phyloP scores from a whole-genome alignment of 2,113 vertebrate species.

The Neopipo cinnamomea region DNA sequence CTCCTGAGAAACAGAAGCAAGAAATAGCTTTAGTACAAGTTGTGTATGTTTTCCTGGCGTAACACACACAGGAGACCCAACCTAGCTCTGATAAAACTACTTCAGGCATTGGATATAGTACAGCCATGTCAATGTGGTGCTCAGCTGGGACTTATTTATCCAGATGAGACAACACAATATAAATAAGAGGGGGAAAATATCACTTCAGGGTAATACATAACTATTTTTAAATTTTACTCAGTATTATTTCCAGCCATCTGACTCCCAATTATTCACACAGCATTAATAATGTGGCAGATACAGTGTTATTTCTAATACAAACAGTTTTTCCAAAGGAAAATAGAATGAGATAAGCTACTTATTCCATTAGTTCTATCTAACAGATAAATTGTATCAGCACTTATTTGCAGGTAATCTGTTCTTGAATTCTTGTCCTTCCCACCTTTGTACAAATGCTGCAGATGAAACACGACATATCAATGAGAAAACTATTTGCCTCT shows the following conservation, averaged over 20 bases:
- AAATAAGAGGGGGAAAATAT: background rate
- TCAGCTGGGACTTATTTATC: background rate
- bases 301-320: background rate
- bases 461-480: background rate
- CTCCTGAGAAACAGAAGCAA: constrained; percentile 66
- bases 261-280: background rate
- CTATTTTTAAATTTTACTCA: background rate
- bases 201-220: background rate
- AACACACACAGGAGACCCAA: background rate
- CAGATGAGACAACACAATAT: background rate
- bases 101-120: background rate
- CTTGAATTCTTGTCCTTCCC: background rate
- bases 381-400: background rate
- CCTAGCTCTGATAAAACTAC: background rate
- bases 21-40: background rate
- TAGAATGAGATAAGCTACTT: background rate
- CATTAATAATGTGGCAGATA: background rate
- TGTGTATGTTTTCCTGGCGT: background rate
- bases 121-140: background rate
- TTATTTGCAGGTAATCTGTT: background rate
- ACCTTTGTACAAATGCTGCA: background rate
- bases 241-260: background rate
- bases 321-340: background rate
- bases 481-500: background rate
- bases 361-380: background rate